Evolutionary conservation across 2,797 vertebrate species (phyloP).

Genomic region (Malurus splendens): DNA sequence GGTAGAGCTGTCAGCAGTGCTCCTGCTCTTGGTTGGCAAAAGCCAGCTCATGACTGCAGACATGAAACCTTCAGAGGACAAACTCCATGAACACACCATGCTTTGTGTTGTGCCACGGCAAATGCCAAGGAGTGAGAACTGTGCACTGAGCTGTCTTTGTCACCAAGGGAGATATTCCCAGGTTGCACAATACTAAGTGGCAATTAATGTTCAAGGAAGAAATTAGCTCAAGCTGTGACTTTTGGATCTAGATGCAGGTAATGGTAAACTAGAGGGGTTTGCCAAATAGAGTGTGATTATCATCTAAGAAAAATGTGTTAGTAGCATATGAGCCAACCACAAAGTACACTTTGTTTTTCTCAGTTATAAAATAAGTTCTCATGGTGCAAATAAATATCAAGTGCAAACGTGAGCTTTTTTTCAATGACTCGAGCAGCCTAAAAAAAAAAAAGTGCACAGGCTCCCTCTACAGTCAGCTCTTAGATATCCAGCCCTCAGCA

Average conservation of each 20-base stretch:
- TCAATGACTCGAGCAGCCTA: neutral
- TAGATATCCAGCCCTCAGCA: neutral
- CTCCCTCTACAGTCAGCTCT: constrained; percentile 31
- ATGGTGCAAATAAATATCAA: neutral
- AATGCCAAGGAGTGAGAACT: neutral
- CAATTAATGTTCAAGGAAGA: neutral
- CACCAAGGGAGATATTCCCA: neutral
- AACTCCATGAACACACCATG: neutral
- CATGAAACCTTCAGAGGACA: neutral
- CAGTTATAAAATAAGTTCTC: neutral
- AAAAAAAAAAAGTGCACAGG: neutral
- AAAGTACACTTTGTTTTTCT: constrained; percentile 19
- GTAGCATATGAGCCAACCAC: neutral
- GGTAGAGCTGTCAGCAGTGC: neutral
- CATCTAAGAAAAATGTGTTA: constrained; percentile 10
- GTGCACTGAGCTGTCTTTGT: neutral
- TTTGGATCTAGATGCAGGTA: neutral
- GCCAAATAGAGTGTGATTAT: neutral
- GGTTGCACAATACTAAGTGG: neutral
- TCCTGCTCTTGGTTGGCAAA: neutral
- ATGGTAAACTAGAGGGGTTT: neutral
- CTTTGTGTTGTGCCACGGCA: neutral
- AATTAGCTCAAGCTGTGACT: constrained; percentile 11
- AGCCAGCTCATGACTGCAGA: neutral
- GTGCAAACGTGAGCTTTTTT: neutral